Conservation (phyloP, 2,797 vertebrate species). For the Argentina silus region DNA sequence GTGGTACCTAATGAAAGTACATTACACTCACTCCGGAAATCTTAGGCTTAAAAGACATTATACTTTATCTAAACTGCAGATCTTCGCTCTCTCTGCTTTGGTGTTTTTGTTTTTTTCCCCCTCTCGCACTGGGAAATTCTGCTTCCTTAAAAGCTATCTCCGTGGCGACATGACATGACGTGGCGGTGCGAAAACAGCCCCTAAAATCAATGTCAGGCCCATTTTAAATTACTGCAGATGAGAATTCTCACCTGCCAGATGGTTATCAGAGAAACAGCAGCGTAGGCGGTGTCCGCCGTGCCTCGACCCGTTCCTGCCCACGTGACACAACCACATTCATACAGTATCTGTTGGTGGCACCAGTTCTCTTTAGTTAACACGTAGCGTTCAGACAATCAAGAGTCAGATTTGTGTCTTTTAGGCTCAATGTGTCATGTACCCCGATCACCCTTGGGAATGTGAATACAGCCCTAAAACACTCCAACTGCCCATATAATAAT, state of each 20-base stretch:
- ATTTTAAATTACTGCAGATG: slow-evolving; percentile 46
- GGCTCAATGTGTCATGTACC: background rate
- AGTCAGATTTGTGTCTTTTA: background rate
- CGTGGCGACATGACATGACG: slow-evolving; percentile 12
- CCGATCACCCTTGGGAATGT: slow-evolving; percentile 1
- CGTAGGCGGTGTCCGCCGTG: background rate
- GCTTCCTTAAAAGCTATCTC: slow-evolving; percentile 7
- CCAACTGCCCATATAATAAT: background rate
- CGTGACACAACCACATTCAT: background rate
- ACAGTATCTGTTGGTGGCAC: background rate
- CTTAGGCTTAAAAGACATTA: slow-evolving; percentile 6
- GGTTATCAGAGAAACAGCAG: slow-evolving; percentile 45
- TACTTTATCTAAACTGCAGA: slow-evolving; percentile 27
- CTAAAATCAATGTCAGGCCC: slow-evolving; percentile 2
- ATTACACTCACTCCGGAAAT: slow-evolving; percentile 4
- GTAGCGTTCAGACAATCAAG: background rate
- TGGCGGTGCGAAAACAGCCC: slow-evolving; percentile 16
- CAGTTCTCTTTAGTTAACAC: background rate
- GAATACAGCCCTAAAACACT: background rate
- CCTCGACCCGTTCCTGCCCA: background rate
- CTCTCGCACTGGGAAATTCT: background rate
- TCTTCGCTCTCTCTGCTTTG: background rate
- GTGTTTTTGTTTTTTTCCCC: background rate
- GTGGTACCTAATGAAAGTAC: slow-evolving; percentile 10
- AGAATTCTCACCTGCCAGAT: slow-evolving; percentile 43